phyloP scores from a whole-genome alignment of 1,140 invertebrate species.

The Sarcophaga bullata region DNA sequence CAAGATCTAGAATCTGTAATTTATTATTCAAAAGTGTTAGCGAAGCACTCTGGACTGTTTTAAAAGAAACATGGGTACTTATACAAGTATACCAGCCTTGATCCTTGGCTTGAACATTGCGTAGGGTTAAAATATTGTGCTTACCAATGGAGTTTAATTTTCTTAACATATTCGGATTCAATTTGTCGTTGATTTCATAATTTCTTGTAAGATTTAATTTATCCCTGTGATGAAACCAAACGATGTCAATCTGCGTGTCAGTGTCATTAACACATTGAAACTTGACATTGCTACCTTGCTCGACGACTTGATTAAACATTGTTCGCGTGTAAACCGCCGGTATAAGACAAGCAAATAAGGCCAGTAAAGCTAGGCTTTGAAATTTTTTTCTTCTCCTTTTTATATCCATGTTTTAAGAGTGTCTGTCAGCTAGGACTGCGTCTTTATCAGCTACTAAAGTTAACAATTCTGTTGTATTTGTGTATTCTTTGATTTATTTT shows the following conservation, averaged over 20 bases:
- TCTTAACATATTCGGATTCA: neutral
- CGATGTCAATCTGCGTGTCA: constrained; percentile 79
- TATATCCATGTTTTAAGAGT: no score
- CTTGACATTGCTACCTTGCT: constrained; percentile 73
- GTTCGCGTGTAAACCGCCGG: constrained; percentile 68
- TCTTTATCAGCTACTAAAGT: no score
- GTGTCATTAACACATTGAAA: constrained; percentile 80
- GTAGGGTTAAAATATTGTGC: constrained; percentile 76
- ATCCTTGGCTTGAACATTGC: constrained; percentile 84
- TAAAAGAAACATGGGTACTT: constrained; percentile 84
- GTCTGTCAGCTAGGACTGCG: no score
- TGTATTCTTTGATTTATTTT: no score
- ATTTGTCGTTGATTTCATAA: neutral
- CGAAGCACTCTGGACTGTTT: no score
- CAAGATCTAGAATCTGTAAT: neutral
- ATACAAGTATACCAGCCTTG: constrained; percentile 95
- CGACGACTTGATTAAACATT: constrained; percentile 79
- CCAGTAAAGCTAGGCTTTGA: no score
- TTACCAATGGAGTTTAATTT: constrained; percentile 45
- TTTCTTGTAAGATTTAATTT: neutral
- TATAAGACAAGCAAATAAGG: no score
- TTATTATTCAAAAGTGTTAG: neutral
- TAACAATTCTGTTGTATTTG: no score
- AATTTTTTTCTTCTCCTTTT: no score
- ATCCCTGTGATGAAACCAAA: constrained; percentile 70